Base-by-base conservation (phyloP, 2,113 vertebrate genomes). In the Herpailurus yagouaroundi region DNA sequence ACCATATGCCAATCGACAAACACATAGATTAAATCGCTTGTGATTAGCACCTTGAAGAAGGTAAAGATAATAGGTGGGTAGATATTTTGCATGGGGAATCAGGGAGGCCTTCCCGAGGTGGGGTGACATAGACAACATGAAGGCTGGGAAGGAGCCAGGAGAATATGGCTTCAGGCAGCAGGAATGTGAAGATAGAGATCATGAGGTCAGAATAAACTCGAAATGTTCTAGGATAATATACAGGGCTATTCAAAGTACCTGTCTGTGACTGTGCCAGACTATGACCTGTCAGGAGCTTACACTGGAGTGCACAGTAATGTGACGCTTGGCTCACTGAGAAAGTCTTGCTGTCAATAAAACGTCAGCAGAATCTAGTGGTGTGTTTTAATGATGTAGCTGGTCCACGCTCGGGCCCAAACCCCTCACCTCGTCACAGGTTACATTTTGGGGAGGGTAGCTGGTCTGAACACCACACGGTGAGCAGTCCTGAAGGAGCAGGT, bases 261-360 rank as follows among this genome's bases (percentile, higher is more conserved):
- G 91, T 11, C 33, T 63, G 4, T 33, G 50, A n/a, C 18, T 3
- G 50, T 33, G 31, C 16, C 87, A 36, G 29, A 0, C 23, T 21
- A 4, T 0, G 25, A 13, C 6, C 1, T 0, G 41, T 12, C 19
- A 38, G 60, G 45, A 57, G 52, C 45, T 71, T 15, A n/a, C 15
- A 3, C 11, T 16, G 50, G 60, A 33, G 7, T 13, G 12, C 21
- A 9, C 2, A 2, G 27, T 0, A 10, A 27, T 2, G 45, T 1
- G 0, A 4, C 1, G 4, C 31, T 83, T 33, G 33, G 25, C 66
- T 64, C 76, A 5, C 1, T 5, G 1, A 38, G 45, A 50, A 73
- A n/a, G 77, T 57, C 76, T 73, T 18, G 52, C 14, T 64, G 15
- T 82, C 76, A 52, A 36, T 18, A 25, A 93, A 79, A 55, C 7